Conservation (phyloP, 2,888 invertebrate genomes). For the Patella caerulea region DNA sequence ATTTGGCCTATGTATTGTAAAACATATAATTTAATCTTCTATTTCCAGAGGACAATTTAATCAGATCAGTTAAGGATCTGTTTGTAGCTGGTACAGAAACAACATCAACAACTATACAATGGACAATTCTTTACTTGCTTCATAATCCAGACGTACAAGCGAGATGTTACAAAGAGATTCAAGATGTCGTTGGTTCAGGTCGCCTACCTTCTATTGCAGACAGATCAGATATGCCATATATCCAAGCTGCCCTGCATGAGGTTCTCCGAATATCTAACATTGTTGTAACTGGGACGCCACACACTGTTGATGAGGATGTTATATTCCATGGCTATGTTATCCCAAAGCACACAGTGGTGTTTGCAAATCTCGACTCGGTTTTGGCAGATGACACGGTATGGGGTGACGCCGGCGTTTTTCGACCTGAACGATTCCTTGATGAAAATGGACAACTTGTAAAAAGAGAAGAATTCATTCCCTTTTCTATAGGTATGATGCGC, state of each 20-base stretch:
- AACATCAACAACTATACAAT: conserved; percentile 86
- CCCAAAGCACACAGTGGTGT: conserved; percentile 49
- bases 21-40: too few relatives aligned
- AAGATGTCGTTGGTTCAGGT: conserved; percentile 63
- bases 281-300: conserved; percentile 45
- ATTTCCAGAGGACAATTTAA: too few relatives aligned
- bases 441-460: conserved; percentile 28
- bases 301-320: conserved; percentile 51
- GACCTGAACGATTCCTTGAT: too few relatives aligned
- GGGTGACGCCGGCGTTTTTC: conserved; percentile 47
- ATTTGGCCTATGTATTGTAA: too few relatives aligned
- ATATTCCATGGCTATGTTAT: conserved; percentile 55
- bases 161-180: conserved; percentile 42
- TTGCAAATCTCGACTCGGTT: conserved; percentile 51
- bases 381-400: conserved; percentile 46
- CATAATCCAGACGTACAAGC: conserved; percentile 78
- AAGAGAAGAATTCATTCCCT: conserved; percentile 40
- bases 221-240: conserved; percentile 42
- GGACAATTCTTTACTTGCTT: conserved; percentile 85
- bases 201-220: conserved; percentile 42
- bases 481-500: conserved; percentile 37
- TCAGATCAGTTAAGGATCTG: conserved; percentile 42
- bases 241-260: conserved; percentile 60
- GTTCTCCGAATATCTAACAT: conserved; percentile 49
- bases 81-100: conserved; percentile 75